Base-by-base conservation (phyloP, 2,113 vertebrate species). In the Oreochromis spilurus region DNA sequence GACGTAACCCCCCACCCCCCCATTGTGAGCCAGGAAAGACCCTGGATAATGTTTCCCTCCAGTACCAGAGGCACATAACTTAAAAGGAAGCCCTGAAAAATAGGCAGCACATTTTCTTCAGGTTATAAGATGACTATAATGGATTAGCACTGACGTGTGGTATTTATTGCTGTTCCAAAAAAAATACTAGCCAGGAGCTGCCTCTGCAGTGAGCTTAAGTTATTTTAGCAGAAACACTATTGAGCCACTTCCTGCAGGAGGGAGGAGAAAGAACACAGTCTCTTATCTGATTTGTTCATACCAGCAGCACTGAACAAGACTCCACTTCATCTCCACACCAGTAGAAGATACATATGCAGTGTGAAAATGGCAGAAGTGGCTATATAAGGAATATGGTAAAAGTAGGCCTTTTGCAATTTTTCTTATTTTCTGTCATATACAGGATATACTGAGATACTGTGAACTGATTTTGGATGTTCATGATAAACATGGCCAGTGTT, bases 111-210 rank as follows among this genome's bases (percentile, higher is more conserved):
- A 62, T 78, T 86, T 34, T 12, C 11, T 79, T 72, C 11, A 24
- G 58, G 70, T 62, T 29, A 81, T 62, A 67, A 52, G 16, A 67
- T 38, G 11, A 36, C 40, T 83, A 29, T 10, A 87, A 21, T 14
- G 57, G 24, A 58, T 57, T 55, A 78, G 13, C 52, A 79, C 21
- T 17, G 65, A 29, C 81, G 26, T 21, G 31, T 87, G 83, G 67
- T 34, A 90, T 93, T 91, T 84, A 31, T 36, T 72, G n/a, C 70
- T 43, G 17, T 45, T 87, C 90, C 86, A 92, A 94, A 90, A 90
- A 26, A 90, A 34, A 91, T 26, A 84, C 70, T 90, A 53, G 17
- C 50, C 36, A 58, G 53, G 17, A 34, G 34, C 57, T 17, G 26
- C 75, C 52, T 87, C 31, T 84, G 67, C 70, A 83, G 54, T n/a